These are phyloP conservation scores for Pyrrhia umbra DNA, from an alignment of 2,888 invertebrate species.

Conservation along the genomic window DNA sequence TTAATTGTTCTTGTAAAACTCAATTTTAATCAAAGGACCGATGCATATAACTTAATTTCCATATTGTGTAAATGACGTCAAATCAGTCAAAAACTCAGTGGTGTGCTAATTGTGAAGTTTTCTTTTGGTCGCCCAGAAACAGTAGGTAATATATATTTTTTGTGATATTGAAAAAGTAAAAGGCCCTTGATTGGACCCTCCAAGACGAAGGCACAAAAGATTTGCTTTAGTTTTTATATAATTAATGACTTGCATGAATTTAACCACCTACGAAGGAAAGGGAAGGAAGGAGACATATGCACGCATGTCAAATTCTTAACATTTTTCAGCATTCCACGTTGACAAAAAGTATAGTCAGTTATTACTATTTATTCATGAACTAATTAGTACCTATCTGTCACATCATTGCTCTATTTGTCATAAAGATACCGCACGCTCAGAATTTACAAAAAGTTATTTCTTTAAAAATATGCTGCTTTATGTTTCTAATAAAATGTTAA, in stretches of 20 bases:
- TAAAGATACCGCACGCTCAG: too few species aligned
- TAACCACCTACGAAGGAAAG: conserved; percentile 19
- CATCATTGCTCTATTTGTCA: too few species aligned
- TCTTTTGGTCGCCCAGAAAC: not conserved
- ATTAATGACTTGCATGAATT: conserved; percentile 58
- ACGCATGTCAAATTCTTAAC: conserved; percentile 10
- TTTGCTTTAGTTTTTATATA: conserved; percentile 51
- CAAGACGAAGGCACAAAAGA: conserved; percentile 58
- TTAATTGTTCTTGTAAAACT: not conserved
- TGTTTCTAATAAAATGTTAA: too few species aligned
- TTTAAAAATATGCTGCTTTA: too few species aligned
- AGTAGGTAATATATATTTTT: conserved; percentile 7
- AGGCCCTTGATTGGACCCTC: conserved; percentile 47
- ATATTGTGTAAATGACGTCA: not conserved
- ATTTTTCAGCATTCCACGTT: conserved; percentile 16
- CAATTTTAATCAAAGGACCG: not conserved
- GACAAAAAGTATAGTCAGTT: not conserved
- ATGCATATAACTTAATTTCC: not conserved
- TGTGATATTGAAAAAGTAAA: conserved; percentile 8
- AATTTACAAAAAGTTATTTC: too few species aligned
- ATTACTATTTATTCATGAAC: not conserved
- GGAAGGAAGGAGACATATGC: conserved; percentile 24
- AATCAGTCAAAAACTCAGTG: conserved; percentile 9
- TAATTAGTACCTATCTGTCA: not conserved
- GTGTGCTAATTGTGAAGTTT: conserved; percentile 18